A percentile compares a stretch with the other conserved stretches of the same genome.
These are phyloP conservation scores for Menidia menidia DNA, from an alignment of 2,797 vertebrate species.

Conservation along the genomic window DNA sequence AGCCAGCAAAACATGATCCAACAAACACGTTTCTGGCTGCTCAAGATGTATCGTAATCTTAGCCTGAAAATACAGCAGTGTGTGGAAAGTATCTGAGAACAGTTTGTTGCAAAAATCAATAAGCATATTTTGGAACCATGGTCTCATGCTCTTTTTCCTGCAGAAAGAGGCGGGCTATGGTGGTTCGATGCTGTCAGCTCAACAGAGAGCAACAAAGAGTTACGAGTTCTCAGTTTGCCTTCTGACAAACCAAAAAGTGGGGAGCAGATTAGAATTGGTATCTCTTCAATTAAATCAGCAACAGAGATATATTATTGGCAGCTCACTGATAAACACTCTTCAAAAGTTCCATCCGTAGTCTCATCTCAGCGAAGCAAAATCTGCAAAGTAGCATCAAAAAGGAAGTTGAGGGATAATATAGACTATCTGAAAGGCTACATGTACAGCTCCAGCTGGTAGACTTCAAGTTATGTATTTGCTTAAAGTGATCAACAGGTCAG, in stretches of 20 bases:
- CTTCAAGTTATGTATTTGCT: neutral
- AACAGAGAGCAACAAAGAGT: neutral
- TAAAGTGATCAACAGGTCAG: conserved; percentile 1
- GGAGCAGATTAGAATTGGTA: neutral
- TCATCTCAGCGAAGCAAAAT: neutral
- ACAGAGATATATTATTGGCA: conserved; percentile 6
- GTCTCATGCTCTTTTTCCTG: conserved; percentile 3
- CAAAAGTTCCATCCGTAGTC: conserved; percentile 14
- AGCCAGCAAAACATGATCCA: conserved; percentile 1
- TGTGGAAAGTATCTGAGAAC: conserved; percentile 22
- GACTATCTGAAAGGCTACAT: neutral
- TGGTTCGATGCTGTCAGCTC: conserved; percentile 11
- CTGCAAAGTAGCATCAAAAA: conserved; percentile 4
- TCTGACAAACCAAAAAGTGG: conserved; percentile 8
- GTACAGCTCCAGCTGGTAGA: neutral
- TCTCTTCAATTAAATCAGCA: conserved; percentile 6
- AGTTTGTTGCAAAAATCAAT: conserved; percentile 34
- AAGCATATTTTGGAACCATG: conserved; percentile 16
- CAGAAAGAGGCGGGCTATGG: conserved; percentile 3
- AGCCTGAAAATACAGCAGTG: conserved; percentile 1
- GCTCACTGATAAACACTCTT: conserved; percentile 14
- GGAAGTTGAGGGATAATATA: neutral
- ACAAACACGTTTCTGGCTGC: neutral
- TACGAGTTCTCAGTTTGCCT: neutral
- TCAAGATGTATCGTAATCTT: conserved; percentile 6